These are phyloP conservation scores for Melieria omissa DNA, from an alignment of 2,888 invertebrate genomes.

Conservation along the genomic window DNA sequence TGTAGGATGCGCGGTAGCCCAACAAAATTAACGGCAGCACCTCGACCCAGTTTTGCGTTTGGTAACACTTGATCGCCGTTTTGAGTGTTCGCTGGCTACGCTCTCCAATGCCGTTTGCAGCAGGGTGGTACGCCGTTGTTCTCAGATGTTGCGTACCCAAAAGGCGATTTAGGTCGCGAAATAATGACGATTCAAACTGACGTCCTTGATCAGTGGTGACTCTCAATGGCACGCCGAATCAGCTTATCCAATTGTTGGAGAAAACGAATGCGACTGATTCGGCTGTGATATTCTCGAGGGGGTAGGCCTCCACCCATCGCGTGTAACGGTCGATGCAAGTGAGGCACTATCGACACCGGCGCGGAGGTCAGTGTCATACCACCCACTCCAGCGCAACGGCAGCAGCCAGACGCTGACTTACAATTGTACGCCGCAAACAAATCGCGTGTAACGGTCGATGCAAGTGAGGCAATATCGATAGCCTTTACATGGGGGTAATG, in stretches of 20 bases:
- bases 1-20: constrained; percentile 34
- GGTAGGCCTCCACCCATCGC: constrained; percentile 48
- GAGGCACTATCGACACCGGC: constrained; percentile 46
- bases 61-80: constrained; percentile 31
- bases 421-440: constrained; percentile 35
- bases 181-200: constrained; percentile 26
- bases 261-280: constrained; percentile 50
- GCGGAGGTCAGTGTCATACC: constrained; percentile 36
- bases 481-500: constrained; percentile 44
- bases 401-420: neutral
- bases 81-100: constrained; percentile 35
- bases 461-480: constrained; percentile 53
- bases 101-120: constrained; percentile 37
- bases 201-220: constrained; percentile 28
- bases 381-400: constrained; percentile 11
- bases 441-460: too few relatives aligned
- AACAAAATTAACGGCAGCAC: constrained; percentile 35
- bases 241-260: neutral
- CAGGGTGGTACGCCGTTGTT: constrained; percentile 36
- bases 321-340: constrained; percentile 51
- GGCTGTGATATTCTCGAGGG: constrained; percentile 42
- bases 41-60: constrained; percentile 36
- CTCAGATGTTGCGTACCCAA: constrained; percentile 32
- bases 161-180: constrained; percentile 45
- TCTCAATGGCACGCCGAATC: constrained; percentile 3